phyloP scores from a whole-genome alignment of 2,113 vertebrate species.

The Dipodomys ordii region DNA sequence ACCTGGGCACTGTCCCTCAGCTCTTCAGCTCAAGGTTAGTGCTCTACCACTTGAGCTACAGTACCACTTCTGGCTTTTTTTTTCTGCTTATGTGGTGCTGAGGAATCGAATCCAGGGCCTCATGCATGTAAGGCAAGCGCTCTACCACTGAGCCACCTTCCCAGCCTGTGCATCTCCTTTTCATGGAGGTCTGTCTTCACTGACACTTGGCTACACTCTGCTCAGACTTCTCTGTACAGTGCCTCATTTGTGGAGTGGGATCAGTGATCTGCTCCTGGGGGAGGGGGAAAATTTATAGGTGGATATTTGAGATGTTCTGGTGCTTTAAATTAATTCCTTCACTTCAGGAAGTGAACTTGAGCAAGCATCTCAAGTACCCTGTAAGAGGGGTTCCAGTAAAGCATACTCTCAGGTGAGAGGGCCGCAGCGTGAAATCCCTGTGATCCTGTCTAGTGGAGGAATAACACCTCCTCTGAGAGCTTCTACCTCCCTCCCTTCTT shows the following conservation, averaged over 20 bases:
- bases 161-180: background rate
- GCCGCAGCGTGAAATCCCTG: background rate
- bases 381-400: background rate
- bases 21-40: too few relatives aligned
- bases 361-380: background rate
- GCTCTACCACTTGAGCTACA: too few relatives aligned
- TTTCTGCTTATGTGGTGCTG: too few relatives aligned
- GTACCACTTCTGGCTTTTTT: too few relatives aligned
- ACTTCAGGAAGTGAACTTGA: background rate
- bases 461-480: background rate
- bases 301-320: background rate
- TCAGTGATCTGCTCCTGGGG: background rate
- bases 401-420: background rate
- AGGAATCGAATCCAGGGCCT: too few relatives aligned
- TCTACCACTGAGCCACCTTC: too few relatives aligned
- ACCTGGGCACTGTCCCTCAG: too few relatives aligned
- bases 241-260: background rate
- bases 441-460: background rate
- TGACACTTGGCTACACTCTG: background rate
- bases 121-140: too few relatives aligned
- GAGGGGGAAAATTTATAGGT: background rate
- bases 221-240: background rate
- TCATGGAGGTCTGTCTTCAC: background rate
- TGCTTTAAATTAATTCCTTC: background rate
- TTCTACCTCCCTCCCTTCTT: background rate